Evolutionary conservation across 2,797 vertebrate species (phyloP).

Genomic region (Falco cherrug): DNA sequence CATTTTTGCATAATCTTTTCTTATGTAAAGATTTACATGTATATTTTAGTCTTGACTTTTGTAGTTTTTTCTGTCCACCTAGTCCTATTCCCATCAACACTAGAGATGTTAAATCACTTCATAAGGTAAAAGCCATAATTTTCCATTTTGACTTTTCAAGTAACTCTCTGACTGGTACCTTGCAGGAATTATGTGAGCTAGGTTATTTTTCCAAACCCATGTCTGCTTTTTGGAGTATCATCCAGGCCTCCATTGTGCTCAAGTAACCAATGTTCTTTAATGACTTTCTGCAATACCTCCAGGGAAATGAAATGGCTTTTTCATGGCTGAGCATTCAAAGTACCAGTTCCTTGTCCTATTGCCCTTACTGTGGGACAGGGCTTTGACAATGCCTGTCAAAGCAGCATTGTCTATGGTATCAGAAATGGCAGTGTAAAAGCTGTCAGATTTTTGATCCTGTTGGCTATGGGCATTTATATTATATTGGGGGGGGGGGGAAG

Average conservation of each 20-base stretch:
- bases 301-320: conserved; percentile 40
- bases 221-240: conserved; percentile 32
- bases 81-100: background rate
- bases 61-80: background rate
- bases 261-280: background rate
- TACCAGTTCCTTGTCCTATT: background rate
- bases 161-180: background rate
- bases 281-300: conserved; percentile 5
- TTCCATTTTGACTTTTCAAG: background rate
- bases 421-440: background rate
- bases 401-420: background rate
- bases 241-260: conserved; percentile 11
- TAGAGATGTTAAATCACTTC: background rate
- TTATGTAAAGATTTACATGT: background rate
- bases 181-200: background rate
- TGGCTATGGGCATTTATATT: background rate
- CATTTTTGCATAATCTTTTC: background rate
- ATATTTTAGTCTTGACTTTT: background rate
- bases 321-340: conserved; percentile 38
- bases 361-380: background rate
- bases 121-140: background rate
- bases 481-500: background rate
- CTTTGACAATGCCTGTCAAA: conserved; percentile 7
- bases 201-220: background rate
- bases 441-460: background rate